A percentile compares a stretch with the other conserved stretches of the same genome.
These are phyloP conservation scores for Ophioninae sp. DNA, from an alignment of 2,888 invertebrate genomes.

Conservation along the genomic window DNA sequence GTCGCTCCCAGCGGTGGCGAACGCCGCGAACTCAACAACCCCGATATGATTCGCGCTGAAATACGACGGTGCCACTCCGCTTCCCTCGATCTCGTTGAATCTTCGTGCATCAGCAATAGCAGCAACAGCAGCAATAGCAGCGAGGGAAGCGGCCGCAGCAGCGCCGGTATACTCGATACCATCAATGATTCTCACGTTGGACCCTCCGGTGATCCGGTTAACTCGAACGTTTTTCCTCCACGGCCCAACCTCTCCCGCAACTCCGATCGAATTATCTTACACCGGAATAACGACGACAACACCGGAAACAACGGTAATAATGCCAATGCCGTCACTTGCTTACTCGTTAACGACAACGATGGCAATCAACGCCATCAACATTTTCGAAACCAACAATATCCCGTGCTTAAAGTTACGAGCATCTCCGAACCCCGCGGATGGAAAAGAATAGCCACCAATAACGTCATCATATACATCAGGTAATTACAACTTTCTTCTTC, in stretches of 20 bases:
- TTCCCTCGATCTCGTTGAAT: constrained; percentile 84
- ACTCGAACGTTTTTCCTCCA: constrained; percentile 74
- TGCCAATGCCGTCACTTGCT: constrained; percentile 56
- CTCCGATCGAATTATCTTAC: constrained; percentile 64
- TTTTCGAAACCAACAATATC: constrained; percentile 69
- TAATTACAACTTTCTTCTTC: constrained; percentile 75
- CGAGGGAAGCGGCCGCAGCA: constrained; percentile 67
- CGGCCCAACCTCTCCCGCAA: constrained; percentile 73
- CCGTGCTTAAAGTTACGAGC: constrained; percentile 68
- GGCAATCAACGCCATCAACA: constrained; percentile 68
- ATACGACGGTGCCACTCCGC: constrained; percentile 83
- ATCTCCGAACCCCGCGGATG: constrained; percentile 88
- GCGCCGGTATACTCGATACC: constrained; percentile 80
- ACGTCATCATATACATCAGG: constrained; percentile 90
- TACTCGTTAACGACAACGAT: constrained; percentile 63
- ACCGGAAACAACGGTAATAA: constrained; percentile 60
- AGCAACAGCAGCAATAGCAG: constrained; percentile 56
- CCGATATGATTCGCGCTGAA: constrained; percentile 4
- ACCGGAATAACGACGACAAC: constrained; percentile 65
- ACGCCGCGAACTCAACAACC: constrained; percentile 18
- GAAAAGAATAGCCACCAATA: constrained; percentile 88
- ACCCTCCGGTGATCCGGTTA: constrained; percentile 68
- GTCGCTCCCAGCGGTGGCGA: not conserved
- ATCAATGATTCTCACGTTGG: constrained; percentile 77
- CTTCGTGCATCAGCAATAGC: constrained; percentile 78